Conservation (phyloP, 2,888 invertebrate genomes). For the Nasonia oneida region DNA sequence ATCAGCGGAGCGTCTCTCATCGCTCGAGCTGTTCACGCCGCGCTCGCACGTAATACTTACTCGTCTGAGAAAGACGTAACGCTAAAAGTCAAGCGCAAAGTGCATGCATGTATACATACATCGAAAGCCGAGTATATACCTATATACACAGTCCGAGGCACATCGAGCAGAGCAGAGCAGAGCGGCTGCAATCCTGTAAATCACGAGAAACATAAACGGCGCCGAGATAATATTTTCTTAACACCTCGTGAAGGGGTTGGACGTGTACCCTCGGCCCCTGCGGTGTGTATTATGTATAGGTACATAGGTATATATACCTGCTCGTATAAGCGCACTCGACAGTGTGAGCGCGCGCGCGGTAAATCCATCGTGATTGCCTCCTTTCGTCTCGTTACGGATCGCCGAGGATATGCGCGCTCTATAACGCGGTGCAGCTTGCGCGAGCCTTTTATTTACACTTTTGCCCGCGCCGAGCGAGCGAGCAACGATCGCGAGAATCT, state of each 20-base stretch:
- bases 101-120: slow-evolving; percentile 4
- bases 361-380: slow-evolving; percentile 61
- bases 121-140: slow-evolving; percentile 61
- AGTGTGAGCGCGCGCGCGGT: slow-evolving; percentile 33
- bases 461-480: slow-evolving; percentile 7
- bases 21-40: neutral
- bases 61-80: slow-evolving; percentile 56
- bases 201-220: slow-evolving; percentile 69
- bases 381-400: slow-evolving; percentile 57
- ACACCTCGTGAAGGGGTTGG: slow-evolving; percentile 70
- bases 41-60: too few species aligned
- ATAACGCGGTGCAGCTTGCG: neutral
- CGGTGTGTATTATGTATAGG: slow-evolving; percentile 23
- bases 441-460: slow-evolving; percentile 55
- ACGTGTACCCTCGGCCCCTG: slow-evolving; percentile 36
- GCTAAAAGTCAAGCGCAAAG: slow-evolving; percentile 54
- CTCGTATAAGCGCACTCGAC: neutral
- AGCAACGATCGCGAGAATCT: slow-evolving; percentile 38
- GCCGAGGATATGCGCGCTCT: slow-evolving; percentile 28
- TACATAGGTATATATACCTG: neutral
- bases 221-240: slow-evolving; percentile 69
- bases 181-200: slow-evolving; percentile 66
- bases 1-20: neutral
- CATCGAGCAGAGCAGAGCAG: neutral
- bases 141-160: neutral